A percentile compares a stretch with the other conserved stretches of the same genome.
These are phyloP conservation scores for Thymelicus acteon DNA, from an alignment of 2,888 invertebrate genomes.

Conservation along the genomic window DNA sequence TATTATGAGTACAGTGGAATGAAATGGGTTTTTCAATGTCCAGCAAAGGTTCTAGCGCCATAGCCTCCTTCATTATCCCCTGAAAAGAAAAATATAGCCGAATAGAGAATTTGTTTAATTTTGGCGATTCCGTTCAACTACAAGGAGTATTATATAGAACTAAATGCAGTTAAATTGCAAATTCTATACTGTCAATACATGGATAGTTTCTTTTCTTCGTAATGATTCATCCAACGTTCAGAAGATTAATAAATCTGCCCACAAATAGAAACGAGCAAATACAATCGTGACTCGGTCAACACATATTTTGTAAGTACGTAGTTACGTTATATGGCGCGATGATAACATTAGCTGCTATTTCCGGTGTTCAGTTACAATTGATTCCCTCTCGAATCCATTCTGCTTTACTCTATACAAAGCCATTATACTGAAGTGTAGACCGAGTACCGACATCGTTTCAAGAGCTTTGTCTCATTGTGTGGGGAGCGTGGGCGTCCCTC, in stretches of 20 bases:
- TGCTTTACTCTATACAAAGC: constrained; percentile 43
- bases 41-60: no score
- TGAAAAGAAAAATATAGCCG: no score
- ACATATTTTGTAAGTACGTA: constrained; percentile 9
- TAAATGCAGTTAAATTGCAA: not conserved
- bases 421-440: constrained; percentile 46
- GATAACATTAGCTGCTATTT: constrained; percentile 46
- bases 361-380: constrained; percentile 47
- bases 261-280: not conserved
- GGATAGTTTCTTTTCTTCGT: not conserved
- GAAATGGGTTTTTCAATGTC: no score
- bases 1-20: no score
- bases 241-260: not conserved
- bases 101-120: no score
- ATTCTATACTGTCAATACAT: not conserved
- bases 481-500: constrained; percentile 73
- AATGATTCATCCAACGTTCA: not conserved
- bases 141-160: no score
- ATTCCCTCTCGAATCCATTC: constrained; percentile 45
- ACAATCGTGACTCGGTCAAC: not conserved
- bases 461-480: constrained; percentile 71
- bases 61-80: no score
- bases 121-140: no score
- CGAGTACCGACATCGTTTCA: constrained; percentile 45
- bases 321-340: constrained; percentile 9